These are phyloP conservation scores for Zygogramma bicolorata DNA, from an alignment of 2,888 invertebrate species.

Conservation along the genomic window DNA sequence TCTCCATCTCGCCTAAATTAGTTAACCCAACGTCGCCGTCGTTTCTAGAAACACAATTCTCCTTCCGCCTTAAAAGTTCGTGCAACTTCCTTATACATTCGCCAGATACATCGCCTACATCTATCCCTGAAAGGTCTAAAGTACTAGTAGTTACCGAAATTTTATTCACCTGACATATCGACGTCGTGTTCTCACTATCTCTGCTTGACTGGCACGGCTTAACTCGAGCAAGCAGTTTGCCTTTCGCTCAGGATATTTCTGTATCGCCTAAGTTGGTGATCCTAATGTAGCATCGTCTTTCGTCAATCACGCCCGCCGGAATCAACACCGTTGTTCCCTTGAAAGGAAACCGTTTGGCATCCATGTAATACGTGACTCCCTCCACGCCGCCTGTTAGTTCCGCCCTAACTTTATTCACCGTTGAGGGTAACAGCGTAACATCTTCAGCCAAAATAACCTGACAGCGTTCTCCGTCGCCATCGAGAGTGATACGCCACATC, in stretches of 20 bases:
- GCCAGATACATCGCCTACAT: neutral
- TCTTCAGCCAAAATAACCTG: slow-evolving; percentile 11
- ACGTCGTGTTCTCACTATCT: neutral
- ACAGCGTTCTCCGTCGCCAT: neutral
- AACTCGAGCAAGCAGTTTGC: neutral
- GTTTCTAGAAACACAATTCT: neutral
- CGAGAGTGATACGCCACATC: slow-evolving; percentile 2
- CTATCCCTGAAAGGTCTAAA: neutral
- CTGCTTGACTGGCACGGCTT: neutral
- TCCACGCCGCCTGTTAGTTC: neutral
- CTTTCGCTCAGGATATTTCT: neutral
- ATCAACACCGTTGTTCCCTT: neutral
- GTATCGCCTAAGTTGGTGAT: neutral
- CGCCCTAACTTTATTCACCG: neutral
- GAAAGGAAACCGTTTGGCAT: neutral
- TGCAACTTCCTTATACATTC: neutral
- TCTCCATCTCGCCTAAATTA: slow-evolving; percentile 25
- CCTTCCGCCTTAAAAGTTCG: neutral
- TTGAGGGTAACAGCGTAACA: neutral
- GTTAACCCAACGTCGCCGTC: slow-evolving; percentile 31
- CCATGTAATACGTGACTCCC: neutral
- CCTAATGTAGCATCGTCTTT: neutral
- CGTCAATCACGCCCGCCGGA: neutral
- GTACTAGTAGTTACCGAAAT: neutral
- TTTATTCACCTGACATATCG: neutral